Evolutionary conservation across 2,113 vertebrate genomes (phyloP).

Genomic region (Indri indri): DNA sequence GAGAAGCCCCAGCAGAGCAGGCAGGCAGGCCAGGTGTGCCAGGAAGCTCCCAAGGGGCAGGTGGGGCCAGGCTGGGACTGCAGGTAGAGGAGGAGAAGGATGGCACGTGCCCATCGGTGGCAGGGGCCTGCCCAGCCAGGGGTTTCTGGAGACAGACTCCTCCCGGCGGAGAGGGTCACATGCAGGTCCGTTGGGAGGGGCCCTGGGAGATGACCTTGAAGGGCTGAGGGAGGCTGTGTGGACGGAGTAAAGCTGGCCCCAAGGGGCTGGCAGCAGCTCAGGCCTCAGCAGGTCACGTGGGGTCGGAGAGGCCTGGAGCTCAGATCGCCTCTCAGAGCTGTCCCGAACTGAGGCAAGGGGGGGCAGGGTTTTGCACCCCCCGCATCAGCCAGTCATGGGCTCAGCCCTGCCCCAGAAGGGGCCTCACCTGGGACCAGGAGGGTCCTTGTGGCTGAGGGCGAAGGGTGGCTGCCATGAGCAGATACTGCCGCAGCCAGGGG

Average conservation of each 20-base stretch:
- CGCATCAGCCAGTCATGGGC: neutral
- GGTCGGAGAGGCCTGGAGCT: rapidly evolving
- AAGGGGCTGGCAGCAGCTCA: rapidly evolving
- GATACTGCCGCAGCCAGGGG: rapidly evolving
- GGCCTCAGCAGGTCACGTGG: rapidly evolving
- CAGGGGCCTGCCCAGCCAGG: neutral
- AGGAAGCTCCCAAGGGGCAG: neutral
- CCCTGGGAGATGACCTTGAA: too few species aligned
- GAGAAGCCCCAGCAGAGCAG: neutral
- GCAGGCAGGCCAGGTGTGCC: rapidly evolving
- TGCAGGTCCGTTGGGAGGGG: rapidly evolving
- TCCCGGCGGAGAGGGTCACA: neutral
- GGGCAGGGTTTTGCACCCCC: neutral
- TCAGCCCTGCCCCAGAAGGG: neutral
- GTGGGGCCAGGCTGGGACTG: neutral
- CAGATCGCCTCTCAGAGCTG: too few species aligned
- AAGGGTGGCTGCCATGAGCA: neutral
- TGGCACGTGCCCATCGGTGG: rapidly evolving
- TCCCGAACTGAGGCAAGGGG: rapidly evolving
- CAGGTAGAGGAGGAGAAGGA: too few species aligned
- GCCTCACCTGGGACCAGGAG: too few species aligned
- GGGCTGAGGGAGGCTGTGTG: neutral
- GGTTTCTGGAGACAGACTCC: neutral
- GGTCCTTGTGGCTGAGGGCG: rapidly evolving
- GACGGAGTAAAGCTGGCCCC: rapidly evolving